phyloP scores from a whole-genome alignment of 92 coral and sea anemone genomes.

The Porites divaricata region DNA sequence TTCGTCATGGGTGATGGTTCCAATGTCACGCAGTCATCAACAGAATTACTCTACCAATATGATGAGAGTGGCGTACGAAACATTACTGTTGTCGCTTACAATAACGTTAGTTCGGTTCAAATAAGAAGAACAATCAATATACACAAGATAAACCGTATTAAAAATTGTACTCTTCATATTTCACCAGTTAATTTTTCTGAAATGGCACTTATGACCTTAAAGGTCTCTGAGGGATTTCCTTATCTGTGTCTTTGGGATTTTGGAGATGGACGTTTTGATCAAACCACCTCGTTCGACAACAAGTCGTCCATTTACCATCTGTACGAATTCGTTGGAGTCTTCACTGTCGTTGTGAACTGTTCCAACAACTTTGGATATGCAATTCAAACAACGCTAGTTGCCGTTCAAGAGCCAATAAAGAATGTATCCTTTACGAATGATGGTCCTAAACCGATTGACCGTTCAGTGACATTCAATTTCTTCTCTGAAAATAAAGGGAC shows the following conservation, averaged over 20 bases:
- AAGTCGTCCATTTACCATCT: conserved; percentile 35
- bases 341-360: conserved; percentile 51
- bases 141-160: conserved; percentile 33
- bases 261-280: conserved; percentile 65
- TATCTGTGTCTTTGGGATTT: conserved; percentile 60
- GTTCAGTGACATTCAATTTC: conserved; percentile 50
- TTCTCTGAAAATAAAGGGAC: conserved; percentile 59
- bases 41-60: conserved; percentile 40
- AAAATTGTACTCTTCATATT: conserved; percentile 23
- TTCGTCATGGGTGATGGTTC: conserved; percentile 55
- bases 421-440: conserved; percentile 47
- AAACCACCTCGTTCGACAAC: conserved; percentile 51
- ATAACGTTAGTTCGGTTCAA: conserved; percentile 58
- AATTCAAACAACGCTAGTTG: conserved; percentile 18
- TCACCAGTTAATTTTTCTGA: conserved; percentile 35
- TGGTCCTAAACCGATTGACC: conserved; percentile 63
- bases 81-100: conserved; percentile 52
- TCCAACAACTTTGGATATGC: conserved; percentile 53
- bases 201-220: conserved; percentile 32
- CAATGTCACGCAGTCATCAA: conserved; percentile 26
- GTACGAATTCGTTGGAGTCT: conserved; percentile 31
- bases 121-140: conserved; percentile 15
- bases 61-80: conserved; percentile 47
- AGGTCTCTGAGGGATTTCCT: conserved; percentile 62
- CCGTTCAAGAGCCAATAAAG: conserved; percentile 56